Percentiles rank a stretch among this genome's conserved stretches.
phyloP scores from a whole-genome alignment of 2,113 vertebrate genomes.

The Meleagris gallopavo region DNA sequence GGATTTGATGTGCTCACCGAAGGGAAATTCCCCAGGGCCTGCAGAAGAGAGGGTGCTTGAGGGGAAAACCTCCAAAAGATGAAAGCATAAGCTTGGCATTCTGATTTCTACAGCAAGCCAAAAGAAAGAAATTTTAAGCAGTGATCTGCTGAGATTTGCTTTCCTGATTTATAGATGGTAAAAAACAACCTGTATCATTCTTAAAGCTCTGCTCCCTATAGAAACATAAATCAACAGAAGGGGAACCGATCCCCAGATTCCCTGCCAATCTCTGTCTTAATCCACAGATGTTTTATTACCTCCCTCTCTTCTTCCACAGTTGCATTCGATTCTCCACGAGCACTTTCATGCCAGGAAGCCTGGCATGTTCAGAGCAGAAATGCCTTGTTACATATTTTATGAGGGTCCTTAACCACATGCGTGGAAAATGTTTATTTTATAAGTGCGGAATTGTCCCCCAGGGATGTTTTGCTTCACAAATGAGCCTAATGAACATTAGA shows the following conservation, averaged over 20 bases:
- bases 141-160: background rate
- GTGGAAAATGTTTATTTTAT: slow-evolving; percentile 67
- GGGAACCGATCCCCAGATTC: background rate
- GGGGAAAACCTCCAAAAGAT: background rate
- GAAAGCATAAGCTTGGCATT: background rate
- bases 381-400: slow-evolving; percentile 51
- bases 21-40: background rate
- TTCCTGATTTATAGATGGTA: background rate
- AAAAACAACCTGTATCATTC: slow-evolving; percentile 13
- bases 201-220: background rate
- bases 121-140: slow-evolving; percentile 14
- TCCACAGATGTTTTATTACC: slow-evolving; percentile 18
- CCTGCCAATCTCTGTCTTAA: slow-evolving; percentile 28
- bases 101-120: background rate
- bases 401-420: slow-evolving; percentile 50
- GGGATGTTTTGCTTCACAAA: slow-evolving; percentile 63
- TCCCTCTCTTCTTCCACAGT: background rate
- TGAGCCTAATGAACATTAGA: slow-evolving; percentile 60
- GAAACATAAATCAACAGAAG: background rate
- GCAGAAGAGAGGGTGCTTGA: background rate
- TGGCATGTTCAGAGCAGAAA: background rate
- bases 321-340: background rate
- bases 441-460: slow-evolving; percentile 43
- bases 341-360: slow-evolving; percentile 15
- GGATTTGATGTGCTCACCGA: background rate